Evolutionary conservation across 2,113 vertebrate genomes (phyloP).

Genomic region (Oxygymnocypris stewartii): DNA sequence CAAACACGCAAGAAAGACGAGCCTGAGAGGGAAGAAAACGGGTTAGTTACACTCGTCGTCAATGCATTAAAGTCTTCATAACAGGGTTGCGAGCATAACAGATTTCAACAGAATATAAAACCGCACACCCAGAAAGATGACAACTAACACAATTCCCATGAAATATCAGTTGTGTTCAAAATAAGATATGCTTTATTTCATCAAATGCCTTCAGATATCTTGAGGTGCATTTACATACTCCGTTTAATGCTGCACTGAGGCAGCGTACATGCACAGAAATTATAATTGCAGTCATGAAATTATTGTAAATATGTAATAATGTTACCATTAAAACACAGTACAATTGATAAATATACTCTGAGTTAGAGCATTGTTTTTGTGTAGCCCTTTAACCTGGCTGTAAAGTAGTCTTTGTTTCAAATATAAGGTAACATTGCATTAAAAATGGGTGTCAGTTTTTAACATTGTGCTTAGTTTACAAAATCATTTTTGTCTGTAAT

Average conservation of each 20-base stretch:
- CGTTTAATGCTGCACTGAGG: not conserved
- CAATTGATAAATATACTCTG: not conserved
- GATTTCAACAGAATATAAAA: conserved; percentile 35
- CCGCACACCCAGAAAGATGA: conserved; percentile 38
- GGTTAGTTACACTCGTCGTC: conserved; percentile 51
- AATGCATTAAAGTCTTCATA: conserved; percentile 48
- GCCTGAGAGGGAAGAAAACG: conserved; percentile 32
- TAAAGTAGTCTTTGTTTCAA: not conserved
- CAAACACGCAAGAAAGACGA: conserved; percentile 48
- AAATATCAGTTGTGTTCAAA: conserved; percentile 46
- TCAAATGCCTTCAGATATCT: conserved; percentile 27
- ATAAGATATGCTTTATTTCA: conserved; percentile 41
- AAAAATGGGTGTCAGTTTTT: not conserved
- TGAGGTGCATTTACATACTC: not conserved
- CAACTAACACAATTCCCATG: conserved; percentile 45
- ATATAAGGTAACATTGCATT: not conserved
- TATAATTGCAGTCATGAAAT: not conserved
- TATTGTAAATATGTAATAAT: not conserved
- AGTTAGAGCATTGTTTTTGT: not conserved
- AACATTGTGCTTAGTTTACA: not conserved
- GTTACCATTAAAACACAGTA: too few species aligned
- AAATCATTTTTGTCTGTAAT: not conserved
- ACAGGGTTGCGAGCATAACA: conserved; percentile 45
- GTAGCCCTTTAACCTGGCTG: not conserved
- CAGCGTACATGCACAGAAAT: not conserved